Percentiles rank a stretch among this genome's conserved stretches.
These are phyloP conservation scores for Eulemur macaco DNA, from an alignment of 2,113 vertebrate genomes.

Conservation along the genomic window DNA sequence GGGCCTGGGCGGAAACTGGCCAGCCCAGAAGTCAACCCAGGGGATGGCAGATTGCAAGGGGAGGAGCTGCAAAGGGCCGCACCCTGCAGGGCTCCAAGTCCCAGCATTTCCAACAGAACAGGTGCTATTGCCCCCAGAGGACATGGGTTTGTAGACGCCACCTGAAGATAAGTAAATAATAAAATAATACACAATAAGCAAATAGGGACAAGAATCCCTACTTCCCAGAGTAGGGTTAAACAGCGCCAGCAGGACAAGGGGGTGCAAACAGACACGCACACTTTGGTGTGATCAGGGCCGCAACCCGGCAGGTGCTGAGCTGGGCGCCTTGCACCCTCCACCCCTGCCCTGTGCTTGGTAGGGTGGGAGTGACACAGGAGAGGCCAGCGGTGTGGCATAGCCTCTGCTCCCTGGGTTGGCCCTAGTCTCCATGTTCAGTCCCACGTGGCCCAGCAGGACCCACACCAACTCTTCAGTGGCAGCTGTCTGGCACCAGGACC, in stretches of 20 bases:
- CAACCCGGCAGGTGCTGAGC: fast-evolving
- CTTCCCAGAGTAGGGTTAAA: background rate
- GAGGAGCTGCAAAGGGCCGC: background rate
- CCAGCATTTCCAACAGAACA: background rate
- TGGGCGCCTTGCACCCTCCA: background rate
- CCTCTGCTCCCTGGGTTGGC: background rate
- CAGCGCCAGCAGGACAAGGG: fast-evolving
- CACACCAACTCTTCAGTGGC: background rate
- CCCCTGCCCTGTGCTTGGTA: background rate
- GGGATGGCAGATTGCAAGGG: no score
- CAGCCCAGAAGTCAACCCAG: background rate
- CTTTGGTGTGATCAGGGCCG: no score
- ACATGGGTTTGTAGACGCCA: fast-evolving
- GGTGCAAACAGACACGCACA: no score
- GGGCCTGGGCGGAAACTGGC: background rate
- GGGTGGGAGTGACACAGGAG: background rate
- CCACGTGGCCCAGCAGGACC: background rate
- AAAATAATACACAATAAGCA: background rate
- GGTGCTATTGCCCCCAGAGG: background rate
- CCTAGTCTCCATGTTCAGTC: background rate
- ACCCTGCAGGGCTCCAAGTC: no score
- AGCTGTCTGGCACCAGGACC: background rate
- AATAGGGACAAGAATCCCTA: background rate
- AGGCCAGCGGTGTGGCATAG: background rate
- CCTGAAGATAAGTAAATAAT: background rate